Base-by-base conservation (phyloP, 2,797 vertebrate genomes). In the Macrochelys suwanniensis region DNA sequence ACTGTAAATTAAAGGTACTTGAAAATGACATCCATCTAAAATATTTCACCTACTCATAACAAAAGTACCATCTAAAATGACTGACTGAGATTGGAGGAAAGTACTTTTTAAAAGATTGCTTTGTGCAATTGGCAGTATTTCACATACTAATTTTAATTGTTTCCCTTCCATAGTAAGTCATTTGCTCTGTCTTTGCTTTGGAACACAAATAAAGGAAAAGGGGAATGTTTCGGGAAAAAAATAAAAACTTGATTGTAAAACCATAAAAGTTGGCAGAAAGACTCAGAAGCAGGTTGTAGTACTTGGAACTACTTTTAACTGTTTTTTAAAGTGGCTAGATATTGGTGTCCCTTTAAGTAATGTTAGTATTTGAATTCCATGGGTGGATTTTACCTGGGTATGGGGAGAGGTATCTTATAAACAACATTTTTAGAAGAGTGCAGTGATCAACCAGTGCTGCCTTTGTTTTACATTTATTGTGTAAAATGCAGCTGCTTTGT, bases 401-500 rank as follows among this genome's bases (percentile, higher is more conserved):
- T 42, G 37, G 12, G 6, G 37, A 45, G 11, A 26, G 11, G 37
- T 45, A 74, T 26, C 42, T 71, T 42, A 7, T 74, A 74, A 74
- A 74, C 5, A 45, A 2, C 33, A 4, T 71, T 33, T 59, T n/a
- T n/a, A 19, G 25, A 25, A 25, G 42, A 26, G 23, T 45, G 42
- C 37, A 26, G 21, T 45, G 13, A 74, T 74, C 42, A 45, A 45
- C 42, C 8, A n/a, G 23, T 42, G 42, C 42, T 37, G 19, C 33
- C 17, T 74, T 56, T 90, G 37, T 1, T 0, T 92, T 92, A 86
- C 6, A 25, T 15, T 74, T 42, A 45, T 45, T 45, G 87, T 45
- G 6, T 3, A 19, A 83, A 82, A 3, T 81, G 15, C 1, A 7
- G 23, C 4, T 0, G 0, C 1, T 1, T 42, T 16, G 23, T 1